These are phyloP conservation scores for Drosophila kohkoa DNA, from an alignment of 1,140 invertebrate genomes.

Conservation along the genomic window DNA sequence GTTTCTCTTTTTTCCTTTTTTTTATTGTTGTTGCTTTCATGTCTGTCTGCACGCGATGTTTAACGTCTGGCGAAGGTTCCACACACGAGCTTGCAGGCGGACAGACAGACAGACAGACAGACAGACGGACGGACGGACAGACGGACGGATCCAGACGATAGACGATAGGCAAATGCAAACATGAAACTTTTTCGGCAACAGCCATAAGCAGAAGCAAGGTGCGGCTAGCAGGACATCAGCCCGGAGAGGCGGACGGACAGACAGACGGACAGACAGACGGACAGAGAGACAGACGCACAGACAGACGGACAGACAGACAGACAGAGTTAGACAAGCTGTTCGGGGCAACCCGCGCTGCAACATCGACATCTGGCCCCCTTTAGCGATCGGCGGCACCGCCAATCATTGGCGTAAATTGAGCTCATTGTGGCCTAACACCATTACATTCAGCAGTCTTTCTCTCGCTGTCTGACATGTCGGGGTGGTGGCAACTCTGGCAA, in stretches of 20 bases:
- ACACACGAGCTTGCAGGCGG: no score
- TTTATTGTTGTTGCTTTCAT: neutral
- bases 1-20: constrained; percentile 35
- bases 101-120: neutral
- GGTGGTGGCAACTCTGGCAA: constrained; percentile 6
- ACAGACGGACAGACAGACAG: no score
- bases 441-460: constrained; percentile 38
- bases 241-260: no score
- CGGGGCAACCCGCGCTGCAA: neutral
- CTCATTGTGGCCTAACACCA: constrained; percentile 81
- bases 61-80: constrained; percentile 64
- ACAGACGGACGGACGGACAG: neutral
- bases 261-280: no score
- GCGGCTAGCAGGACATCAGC: neutral
- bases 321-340: neutral
- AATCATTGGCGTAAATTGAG: constrained; percentile 83
- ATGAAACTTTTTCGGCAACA: constrained; percentile 56
- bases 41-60: constrained; percentile 81
- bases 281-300: no score
- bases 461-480: constrained; percentile 30
- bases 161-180: constrained; percentile 79
- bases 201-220: neutral
- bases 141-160: constrained; percentile 8
- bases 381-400: constrained; percentile 55
- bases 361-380: neutral